Evolutionary conservation across 1,140 invertebrate species (phyloP), one percentile per base, ranked within the genome.

Genomic region (Aphelinus certus): DNA sequence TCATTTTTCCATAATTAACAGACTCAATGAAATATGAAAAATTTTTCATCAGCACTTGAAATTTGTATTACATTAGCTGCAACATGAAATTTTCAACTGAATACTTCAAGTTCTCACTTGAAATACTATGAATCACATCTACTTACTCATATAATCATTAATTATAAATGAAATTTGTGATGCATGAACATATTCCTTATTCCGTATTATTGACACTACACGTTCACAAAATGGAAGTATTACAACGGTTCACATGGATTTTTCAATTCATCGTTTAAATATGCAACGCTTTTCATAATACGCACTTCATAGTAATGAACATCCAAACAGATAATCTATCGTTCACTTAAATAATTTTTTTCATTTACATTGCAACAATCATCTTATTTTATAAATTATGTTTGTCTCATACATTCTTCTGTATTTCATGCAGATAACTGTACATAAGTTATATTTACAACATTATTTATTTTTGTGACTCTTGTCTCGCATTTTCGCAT

Each of bases 371-470:
- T 69, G 53, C 55, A 70, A 69, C 57, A 74, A 49, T 73, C 10
- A 56, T 66, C 3, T 74, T 69, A 74, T 73, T 63, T 45, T 43
- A 74, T 69, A 58, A 53, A 57, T 75, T 63, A 69, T 55, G 70
- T 63, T 58, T 43, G 2, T 43, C 5, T 68, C 6, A 74, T 63
- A 68, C 46, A 75, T 46, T 62, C 3, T 9, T 60, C 45, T 9
- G 10, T 5, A 3, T 62, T 4, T 63, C 51, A 63, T 47, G 63
- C 46, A 57, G 5, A 58, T 55, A 42, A 75, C 69, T 75, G 55
- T 75, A 70, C 73, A 75, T 9, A 46, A 57, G 53, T 69, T 75
- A 58, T 64, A 69, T 74, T 62, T 69, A 74, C 73, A 75, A 64
- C 60, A 69, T 64, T 69, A 68, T 26, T 61, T 67, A 58, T 70